A percentile compares a stretch with the other conserved stretches of the same genome.
These are phyloP conservation scores for Eurystomus gularis DNA, from an alignment of 2,113 vertebrate genomes.

Conservation along the genomic window DNA sequence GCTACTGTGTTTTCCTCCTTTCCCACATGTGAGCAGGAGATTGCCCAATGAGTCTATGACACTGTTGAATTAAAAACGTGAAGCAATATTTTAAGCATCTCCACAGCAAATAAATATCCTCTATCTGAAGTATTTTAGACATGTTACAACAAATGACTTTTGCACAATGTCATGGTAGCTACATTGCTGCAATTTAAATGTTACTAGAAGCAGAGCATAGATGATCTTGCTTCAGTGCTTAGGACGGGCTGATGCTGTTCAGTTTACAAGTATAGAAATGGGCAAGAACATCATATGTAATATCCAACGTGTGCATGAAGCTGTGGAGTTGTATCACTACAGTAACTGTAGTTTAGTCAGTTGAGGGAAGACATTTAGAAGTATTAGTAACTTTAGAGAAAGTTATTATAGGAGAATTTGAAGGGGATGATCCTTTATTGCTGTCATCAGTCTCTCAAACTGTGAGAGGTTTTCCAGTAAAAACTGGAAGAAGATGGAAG, in stretches of 20 bases:
- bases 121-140: not conserved
- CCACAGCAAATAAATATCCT: not conserved
- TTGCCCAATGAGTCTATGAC: not conserved
- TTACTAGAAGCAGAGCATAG: not conserved
- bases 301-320: not conserved
- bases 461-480: not conserved
- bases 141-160: conserved; percentile 23
- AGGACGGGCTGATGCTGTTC: not conserved
- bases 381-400: not conserved
- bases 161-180: conserved; percentile 17
- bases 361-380: not conserved
- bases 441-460: not conserved
- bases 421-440: not conserved
- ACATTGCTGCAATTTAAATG: not conserved
- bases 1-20: not conserved
- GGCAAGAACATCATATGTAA: not conserved
- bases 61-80: not conserved
- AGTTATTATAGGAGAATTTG: not conserved
- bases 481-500: not conserved
- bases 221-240: not conserved
- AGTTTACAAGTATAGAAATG: not conserved
- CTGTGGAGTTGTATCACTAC: not conserved
- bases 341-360: not conserved
- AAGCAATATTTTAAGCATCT: conserved; percentile 40
- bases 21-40: not conserved